Base-by-base conservation (phyloP, 2,797 vertebrate species). In the Macroramphosus scolopax region DNA sequence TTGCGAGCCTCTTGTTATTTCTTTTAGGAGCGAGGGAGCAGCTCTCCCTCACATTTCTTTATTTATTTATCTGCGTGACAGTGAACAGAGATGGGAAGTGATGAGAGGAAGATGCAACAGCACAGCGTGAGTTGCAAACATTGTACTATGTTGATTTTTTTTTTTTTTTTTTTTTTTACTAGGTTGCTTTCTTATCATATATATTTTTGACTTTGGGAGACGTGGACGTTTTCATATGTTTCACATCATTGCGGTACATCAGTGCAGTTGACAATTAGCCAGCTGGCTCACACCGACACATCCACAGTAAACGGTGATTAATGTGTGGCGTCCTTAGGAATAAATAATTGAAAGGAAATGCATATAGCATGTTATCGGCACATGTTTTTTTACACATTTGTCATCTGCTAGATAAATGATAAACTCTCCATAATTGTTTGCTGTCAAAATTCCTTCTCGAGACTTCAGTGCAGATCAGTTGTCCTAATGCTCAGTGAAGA, bases 51-150 rank as follows among this genome's bases (percentile, higher is more conserved):
- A 1, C 58, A 48, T 67, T 15, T 16, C 7, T 63, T 71, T 50
- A 54, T 73, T 64, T 37, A 55, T 51, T 75, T 39, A n/a, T n/a
- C n/a, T 63, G 25, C 30, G 9, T 72, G 68, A 69, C 71, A 77
- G 61, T 40, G 54, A 81, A 60, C 37, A 62, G 39, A 71, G 61
- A 75, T 63, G 36, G 64, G 72, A 72, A 72, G 47, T 58, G 68
- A 81, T 66, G 74, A 61, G 68, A 71, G 51, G 40, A 73, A 66
- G 60, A 72, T 45, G 70, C 60, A 80, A 75, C 60, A 63, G 43
- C 36, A 51, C 22, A 56, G 32, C 37, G 34, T 20, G 43, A 43
- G 51, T 50, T 56, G 41, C 54, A 67, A 61, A 72, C 48, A 59
- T 53, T 65, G 40, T 64, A 48, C 17, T 43, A 28, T 71, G 64